Evolutionary conservation across 2,113 vertebrate species (phyloP).

Genomic region (Leuciscus idus): DNA sequence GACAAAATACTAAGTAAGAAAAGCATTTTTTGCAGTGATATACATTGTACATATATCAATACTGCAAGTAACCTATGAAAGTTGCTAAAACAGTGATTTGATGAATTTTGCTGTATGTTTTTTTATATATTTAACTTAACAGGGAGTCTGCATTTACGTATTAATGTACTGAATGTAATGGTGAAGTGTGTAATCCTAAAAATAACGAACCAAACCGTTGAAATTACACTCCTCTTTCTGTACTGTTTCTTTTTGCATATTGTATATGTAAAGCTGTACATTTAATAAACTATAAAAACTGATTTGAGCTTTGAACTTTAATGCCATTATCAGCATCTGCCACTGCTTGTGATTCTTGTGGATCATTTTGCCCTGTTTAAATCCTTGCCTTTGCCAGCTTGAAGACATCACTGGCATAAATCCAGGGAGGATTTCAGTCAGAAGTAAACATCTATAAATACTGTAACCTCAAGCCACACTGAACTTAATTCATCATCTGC

Average conservation of each 20-base stretch:
- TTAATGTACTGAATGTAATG: neutral
- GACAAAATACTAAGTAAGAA: too few relatives aligned
- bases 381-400: neutral
- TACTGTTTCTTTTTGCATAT: neutral
- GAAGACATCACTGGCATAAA: constrained; percentile 1
- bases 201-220: neutral
- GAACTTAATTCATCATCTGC: neutral
- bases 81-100: neutral
- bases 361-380: neutral
- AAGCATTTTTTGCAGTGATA: too few relatives aligned
- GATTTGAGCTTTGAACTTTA: neutral
- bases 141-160: neutral
- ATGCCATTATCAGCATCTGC: neutral
- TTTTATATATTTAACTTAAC: neutral
- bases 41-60: neutral
- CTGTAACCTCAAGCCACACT: neutral
- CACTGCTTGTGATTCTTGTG: neutral
- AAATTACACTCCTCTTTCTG: neutral
- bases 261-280: neutral
- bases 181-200: neutral
- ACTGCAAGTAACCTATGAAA: neutral
- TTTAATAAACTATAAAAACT: constrained; percentile 4
- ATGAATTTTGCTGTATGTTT: neutral
- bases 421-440: constrained; percentile 20
- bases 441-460: constrained; percentile 15